A percentile compares a stretch with the other conserved stretches of the same genome.
These are phyloP conservation scores for Glaucomys volans DNA, from an alignment of 2,113 vertebrate genomes.

Conservation along the genomic window DNA sequence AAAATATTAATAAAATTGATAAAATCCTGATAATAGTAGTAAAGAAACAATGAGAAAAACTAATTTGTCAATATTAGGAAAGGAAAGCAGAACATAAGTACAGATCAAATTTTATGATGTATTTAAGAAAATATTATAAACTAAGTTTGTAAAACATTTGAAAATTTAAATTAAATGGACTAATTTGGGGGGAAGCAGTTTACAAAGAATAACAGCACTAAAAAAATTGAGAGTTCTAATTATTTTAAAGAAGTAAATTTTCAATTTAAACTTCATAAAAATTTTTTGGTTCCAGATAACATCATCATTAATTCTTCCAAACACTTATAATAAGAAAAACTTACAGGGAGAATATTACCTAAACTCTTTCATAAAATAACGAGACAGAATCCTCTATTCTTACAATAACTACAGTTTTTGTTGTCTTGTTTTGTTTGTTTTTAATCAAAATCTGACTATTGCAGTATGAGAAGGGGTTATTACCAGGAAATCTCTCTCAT, in stretches of 20 bases:
- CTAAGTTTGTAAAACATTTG: background rate
- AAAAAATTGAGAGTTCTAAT: background rate
- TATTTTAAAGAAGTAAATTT: background rate
- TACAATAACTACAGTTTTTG: background rate
- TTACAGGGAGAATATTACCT: background rate
- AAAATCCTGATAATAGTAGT: background rate
- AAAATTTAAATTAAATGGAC: background rate
- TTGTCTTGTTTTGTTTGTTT: too few relatives aligned
- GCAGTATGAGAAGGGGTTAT: background rate
- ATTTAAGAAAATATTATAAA: background rate
- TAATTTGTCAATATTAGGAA: background rate
- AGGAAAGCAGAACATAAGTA: background rate
- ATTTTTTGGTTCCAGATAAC: background rate
- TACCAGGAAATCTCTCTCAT: background rate
- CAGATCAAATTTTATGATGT: background rate
- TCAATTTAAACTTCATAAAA: background rate
- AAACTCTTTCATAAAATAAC: background rate
- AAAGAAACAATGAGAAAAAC: background rate
- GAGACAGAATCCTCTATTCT: background rate
- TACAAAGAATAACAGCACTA: background rate
- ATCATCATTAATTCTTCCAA: background rate
- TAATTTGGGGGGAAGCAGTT: background rate
- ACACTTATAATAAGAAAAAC: background rate
- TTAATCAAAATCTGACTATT: background rate
- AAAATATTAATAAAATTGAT: background rate